Conservation (phyloP, 2,888 invertebrate species). For the Pyrgus malvae region DNA sequence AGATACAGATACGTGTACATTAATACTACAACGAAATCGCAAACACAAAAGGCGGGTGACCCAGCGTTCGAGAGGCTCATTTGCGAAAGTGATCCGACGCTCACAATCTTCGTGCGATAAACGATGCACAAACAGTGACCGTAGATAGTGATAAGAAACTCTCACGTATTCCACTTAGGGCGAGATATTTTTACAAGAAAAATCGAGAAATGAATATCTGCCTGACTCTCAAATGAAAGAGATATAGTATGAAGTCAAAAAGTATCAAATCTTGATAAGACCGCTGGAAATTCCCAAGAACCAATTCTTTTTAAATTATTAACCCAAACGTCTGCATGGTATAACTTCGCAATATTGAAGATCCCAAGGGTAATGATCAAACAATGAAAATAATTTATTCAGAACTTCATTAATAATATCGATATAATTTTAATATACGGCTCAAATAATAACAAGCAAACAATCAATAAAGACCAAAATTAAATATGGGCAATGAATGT, state of each 20-base stretch:
- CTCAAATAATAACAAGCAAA: no score
- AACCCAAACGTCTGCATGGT: no score
- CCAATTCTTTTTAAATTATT: no score
- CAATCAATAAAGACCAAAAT: no score
- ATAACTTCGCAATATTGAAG: no score
- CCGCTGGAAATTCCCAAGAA: no score
- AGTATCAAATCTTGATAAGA: neutral
- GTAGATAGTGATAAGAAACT: conserved; percentile 47
- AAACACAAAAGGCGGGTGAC: neutral
- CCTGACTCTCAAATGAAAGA: no score
- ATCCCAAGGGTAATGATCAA: no score
- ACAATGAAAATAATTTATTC: no score
- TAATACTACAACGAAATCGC: neutral
- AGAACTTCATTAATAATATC: no score
- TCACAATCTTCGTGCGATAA: conserved; percentile 29
- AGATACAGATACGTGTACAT: neutral
- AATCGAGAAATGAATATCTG: neutral
- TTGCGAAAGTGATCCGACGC: conserved; percentile 33
- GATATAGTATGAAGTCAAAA: neutral
- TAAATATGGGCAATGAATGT: no score
- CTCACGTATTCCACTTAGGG: conserved; percentile 34
- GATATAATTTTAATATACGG: no score
- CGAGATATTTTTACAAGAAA: neutral
- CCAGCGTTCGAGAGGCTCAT: conserved; percentile 22
- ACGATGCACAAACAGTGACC: conserved; percentile 51